phyloP scores from a whole-genome alignment of 2,113 vertebrate genomes.

The Sardina pilchardus region DNA sequence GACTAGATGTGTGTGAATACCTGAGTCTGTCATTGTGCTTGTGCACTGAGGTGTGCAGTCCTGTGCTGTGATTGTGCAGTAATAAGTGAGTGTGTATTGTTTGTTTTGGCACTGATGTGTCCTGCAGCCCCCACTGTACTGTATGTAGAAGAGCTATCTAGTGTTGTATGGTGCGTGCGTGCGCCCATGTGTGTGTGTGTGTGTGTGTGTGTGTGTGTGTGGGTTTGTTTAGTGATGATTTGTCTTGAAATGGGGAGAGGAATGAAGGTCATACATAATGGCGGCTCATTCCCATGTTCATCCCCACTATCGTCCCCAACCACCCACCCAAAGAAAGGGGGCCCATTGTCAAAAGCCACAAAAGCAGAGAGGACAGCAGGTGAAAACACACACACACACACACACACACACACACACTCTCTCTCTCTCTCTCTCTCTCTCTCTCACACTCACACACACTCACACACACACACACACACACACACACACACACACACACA shows the following conservation, averaged over 20 bases:
- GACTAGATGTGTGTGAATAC: background rate
- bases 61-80: background rate
- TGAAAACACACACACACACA: background rate
- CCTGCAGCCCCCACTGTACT: background rate
- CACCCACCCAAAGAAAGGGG: background rate
- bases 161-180: background rate
- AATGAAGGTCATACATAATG: background rate
- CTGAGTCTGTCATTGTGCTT: background rate
- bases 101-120: background rate
- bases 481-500: constrained; percentile 31
- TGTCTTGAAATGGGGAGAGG: background rate
- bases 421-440: no score
- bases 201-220: background rate
- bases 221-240: background rate
- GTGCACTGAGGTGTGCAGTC: background rate
- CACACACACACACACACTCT: background rate
- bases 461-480: no score
- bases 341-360: background rate
- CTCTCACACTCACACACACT: background rate
- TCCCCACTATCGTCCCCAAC: background rate
- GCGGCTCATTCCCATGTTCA: background rate
- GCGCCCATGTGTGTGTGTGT: constrained; percentile 6
- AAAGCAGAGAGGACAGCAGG: background rate
- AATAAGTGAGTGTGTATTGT: background rate
- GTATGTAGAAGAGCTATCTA: no score